A percentile compares a stretch with the other conserved stretches of the same genome.
Conservation (phyloP, 1,140 invertebrate species). For the Drosophila arawakana region DNA sequence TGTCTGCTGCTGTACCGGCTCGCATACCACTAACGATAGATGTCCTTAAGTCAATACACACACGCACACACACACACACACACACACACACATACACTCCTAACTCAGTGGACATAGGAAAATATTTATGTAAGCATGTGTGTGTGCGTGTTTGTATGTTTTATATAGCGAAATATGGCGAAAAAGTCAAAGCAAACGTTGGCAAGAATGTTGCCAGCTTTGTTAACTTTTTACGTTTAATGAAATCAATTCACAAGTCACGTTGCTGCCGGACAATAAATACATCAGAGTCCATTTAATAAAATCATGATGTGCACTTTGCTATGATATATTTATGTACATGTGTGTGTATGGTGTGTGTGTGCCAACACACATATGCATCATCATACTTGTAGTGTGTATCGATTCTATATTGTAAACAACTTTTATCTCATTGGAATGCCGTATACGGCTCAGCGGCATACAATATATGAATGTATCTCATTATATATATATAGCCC, state of each 20-base stretch:
- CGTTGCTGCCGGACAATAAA: slow-evolving; percentile 84
- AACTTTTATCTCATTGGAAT: slow-evolving; percentile 77
- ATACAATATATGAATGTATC: slow-evolving; percentile 9
- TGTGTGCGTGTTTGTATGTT: slow-evolving; percentile 56
- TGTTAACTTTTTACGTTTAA: slow-evolving; percentile 84
- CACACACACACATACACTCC: slow-evolving; percentile 1
- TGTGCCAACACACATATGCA: slow-evolving; percentile 28
- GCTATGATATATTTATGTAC: slow-evolving; percentile 53
- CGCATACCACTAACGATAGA: slow-evolving; percentile 68
- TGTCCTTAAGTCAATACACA: slow-evolving; percentile 75
- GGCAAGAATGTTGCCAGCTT: slow-evolving; percentile 72
- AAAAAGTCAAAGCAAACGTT: slow-evolving; percentile 46
- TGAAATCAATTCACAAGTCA: slow-evolving; percentile 85
- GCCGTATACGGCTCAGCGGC: slow-evolving; percentile 53
- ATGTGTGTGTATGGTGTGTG: too few relatives aligned
- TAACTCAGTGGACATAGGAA: neutral
- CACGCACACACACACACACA: slow-evolving; percentile 38
- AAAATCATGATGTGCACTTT: slow-evolving; percentile 84
- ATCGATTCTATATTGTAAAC: slow-evolving; percentile 78
- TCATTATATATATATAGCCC: neutral
- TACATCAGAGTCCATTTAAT: slow-evolving; percentile 85
- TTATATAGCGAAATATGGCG: slow-evolving; percentile 57
- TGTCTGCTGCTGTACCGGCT: slow-evolving; percentile 29
- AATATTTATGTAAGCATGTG: too few relatives aligned
- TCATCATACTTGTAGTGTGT: slow-evolving; percentile 48